These are phyloP conservation scores for Chlamydotis undulata DNA, from an alignment of 2,113 vertebrate species.

Conservation along the genomic window DNA sequence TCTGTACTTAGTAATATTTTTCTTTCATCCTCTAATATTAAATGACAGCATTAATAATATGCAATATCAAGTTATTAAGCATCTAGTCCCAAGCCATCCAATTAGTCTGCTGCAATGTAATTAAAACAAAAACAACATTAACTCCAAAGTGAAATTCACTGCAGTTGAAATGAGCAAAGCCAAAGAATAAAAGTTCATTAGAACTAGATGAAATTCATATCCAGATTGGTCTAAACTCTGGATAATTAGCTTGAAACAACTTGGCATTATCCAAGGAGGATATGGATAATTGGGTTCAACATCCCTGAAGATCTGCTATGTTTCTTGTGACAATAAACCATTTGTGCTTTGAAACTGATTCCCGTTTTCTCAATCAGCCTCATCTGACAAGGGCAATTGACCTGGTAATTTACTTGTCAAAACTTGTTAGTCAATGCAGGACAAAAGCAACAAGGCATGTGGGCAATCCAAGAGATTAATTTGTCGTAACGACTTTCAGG, in stretches of 20 bases:
- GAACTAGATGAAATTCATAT: slow-evolving; percentile 54
- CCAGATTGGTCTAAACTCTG: slow-evolving; percentile 65
- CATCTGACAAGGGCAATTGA: slow-evolving; percentile 60
- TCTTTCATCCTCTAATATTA: slow-evolving; percentile 44
- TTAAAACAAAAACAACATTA: slow-evolving; percentile 66
- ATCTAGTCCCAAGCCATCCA: slow-evolving; percentile 53
- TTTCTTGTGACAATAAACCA: slow-evolving; percentile 64
- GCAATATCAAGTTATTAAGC: slow-evolving; percentile 60
- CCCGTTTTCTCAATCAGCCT: slow-evolving; percentile 27
- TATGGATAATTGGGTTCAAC: slow-evolving; percentile 71
- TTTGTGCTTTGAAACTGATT: slow-evolving; percentile 50
- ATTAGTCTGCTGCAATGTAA: slow-evolving; percentile 55
- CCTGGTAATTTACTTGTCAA: slow-evolving; percentile 72
- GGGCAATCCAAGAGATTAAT: slow-evolving; percentile 61
- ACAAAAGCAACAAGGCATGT: slow-evolving; percentile 53
- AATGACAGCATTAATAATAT: slow-evolving; percentile 55
- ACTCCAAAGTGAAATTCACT: slow-evolving; percentile 40
- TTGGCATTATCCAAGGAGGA: slow-evolving; percentile 64
- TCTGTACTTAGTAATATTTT: slow-evolving; percentile 14
- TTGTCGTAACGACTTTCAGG: slow-evolving; percentile 38
- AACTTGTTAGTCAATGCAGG: slow-evolving; percentile 62
- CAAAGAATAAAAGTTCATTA: slow-evolving; percentile 60
- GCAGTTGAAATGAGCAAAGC: slow-evolving; percentile 31
- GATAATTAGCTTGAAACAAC: slow-evolving; percentile 70
- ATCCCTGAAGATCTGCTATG: slow-evolving; percentile 61